Conservation (phyloP, 2,797 vertebrate genomes). For the Phaenicophaeus curvirostris region DNA sequence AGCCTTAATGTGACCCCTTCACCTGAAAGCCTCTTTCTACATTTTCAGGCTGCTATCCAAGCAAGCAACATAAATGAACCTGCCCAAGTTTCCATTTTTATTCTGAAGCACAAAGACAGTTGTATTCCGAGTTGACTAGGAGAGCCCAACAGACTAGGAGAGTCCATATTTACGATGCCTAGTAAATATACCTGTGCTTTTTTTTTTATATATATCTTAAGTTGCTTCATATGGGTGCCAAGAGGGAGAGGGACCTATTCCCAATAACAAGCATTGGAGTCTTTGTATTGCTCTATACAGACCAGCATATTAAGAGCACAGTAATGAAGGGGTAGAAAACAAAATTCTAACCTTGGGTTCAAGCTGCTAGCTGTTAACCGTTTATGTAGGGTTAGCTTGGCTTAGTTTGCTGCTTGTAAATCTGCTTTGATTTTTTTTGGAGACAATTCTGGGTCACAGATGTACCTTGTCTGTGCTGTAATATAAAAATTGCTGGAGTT, state of each 20-base stretch:
- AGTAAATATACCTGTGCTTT: rapidly evolving
- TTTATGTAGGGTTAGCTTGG: not conserved
- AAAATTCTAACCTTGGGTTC: not conserved
- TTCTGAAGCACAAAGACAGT: not conserved
- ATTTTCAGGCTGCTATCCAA: not conserved
- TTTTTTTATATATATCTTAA: not conserved
- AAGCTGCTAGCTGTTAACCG: not conserved
- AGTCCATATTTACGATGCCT: too few relatives aligned
- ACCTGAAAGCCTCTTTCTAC: rapidly evolving
- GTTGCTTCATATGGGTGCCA: not conserved
- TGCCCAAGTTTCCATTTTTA: not conserved
- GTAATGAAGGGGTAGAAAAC: not conserved
- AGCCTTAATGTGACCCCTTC: not conserved
- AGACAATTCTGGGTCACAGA: conserved; percentile 16
- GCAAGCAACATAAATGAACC: not conserved
- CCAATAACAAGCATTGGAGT: not conserved
- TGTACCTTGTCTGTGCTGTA: not conserved
- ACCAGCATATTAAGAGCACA: not conserved
- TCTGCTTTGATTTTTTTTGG: not conserved
- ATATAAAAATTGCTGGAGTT: not conserved
- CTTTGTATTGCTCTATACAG: rapidly evolving
- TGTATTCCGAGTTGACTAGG: not conserved
- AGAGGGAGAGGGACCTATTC: not conserved
- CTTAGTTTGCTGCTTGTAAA: not conserved
- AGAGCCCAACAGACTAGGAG: not conserved